Conservation (phyloP, 2,888 invertebrate species). For the Dione vanillae region DNA sequence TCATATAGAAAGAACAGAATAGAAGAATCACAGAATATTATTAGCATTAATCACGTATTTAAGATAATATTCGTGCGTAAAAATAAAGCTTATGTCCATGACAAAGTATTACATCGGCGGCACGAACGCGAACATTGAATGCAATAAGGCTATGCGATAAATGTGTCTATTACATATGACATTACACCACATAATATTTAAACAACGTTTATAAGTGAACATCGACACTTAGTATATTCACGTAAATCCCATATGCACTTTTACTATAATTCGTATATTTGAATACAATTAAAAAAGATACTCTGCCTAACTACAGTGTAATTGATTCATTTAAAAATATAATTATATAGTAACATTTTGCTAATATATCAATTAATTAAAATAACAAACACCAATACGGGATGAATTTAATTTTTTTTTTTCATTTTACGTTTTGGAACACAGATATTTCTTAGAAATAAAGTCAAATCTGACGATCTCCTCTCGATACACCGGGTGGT, state of each 20-base stretch:
- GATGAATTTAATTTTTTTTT: constrained; percentile 59
- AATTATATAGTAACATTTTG: constrained; percentile 67
- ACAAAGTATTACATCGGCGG: constrained; percentile 51
- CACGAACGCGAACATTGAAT: constrained; percentile 56
- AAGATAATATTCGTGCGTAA: constrained; percentile 54
- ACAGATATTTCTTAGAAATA: constrained; percentile 59
- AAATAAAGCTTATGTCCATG: constrained; percentile 55
- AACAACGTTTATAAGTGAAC: constrained; percentile 67
- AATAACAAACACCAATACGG: constrained; percentile 73
- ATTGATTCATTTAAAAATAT: constrained; percentile 68
- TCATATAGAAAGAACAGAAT: constrained; percentile 70
- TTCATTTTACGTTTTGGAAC: constrained; percentile 62
- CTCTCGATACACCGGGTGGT: constrained; percentile 75
- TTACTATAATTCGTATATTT: constrained; percentile 64
- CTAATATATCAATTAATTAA: constrained; percentile 68
- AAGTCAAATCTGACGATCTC: constrained; percentile 63
- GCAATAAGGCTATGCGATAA: constrained; percentile 66
- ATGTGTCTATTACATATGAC: constrained; percentile 54
- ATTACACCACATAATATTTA: constrained; percentile 64
- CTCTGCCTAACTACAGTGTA: constrained; percentile 72
- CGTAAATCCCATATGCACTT: constrained; percentile 66
- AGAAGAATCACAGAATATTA: constrained; percentile 78
- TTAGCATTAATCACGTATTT: constrained; percentile 60
- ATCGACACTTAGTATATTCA: constrained; percentile 75
- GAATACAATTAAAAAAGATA: constrained; percentile 68